Base-by-base conservation (phyloP, 2,797 vertebrate genomes). In the Tachyglossus aculeatus region DNA sequence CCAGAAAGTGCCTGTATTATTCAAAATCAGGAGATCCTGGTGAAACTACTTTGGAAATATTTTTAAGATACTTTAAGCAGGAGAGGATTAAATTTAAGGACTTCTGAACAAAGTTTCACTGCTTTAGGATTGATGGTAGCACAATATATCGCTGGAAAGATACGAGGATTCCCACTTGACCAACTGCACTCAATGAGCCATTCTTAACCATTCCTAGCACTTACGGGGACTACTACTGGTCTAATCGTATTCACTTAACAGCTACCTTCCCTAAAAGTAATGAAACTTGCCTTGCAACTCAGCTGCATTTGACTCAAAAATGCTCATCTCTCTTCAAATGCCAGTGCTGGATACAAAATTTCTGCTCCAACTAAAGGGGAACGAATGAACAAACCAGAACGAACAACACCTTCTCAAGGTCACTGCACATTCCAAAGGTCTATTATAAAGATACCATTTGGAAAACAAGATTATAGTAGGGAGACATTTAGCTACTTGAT, bases 331-430 rank as follows among this genome's bases (percentile, higher is more conserved):
- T n/a, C n/a, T n/a, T n/a, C n/a, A n/a, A n/a, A n/a, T n/a, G n/a
- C n/a, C n/a, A n/a, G n/a, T n/a, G n/a, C n/a, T n/a, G n/a, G 29
- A 4, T 36, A 24, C 5, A 54, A 15, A 55, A 51, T 31, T 59
- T 50, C 71, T 39, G 22, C 45, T 73, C 18, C 4, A 21, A 50
- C 4, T 33, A 29, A 1, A 41, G 16, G 6, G 45, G 24, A 34
- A 59, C 13, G 25, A 21, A 11, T 60, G 80, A 34, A 66, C 51
- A 70, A n/a, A 77, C 60, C 62, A 66, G 62, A 73, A 53, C 58
- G 58, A 78, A 80, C 71, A 78, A 78, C 61, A 66, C 69, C 74
- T 86, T 66, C 66, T 66, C 62, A 79, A 80, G 71, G 81, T 79
- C 74, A 77, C 77, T 72, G 72, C 67, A 66, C 47, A 63, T 80